Evolutionary conservation across 2,888 invertebrate genomes (phyloP).

Genomic region (Orthonevra nobilis): DNA sequence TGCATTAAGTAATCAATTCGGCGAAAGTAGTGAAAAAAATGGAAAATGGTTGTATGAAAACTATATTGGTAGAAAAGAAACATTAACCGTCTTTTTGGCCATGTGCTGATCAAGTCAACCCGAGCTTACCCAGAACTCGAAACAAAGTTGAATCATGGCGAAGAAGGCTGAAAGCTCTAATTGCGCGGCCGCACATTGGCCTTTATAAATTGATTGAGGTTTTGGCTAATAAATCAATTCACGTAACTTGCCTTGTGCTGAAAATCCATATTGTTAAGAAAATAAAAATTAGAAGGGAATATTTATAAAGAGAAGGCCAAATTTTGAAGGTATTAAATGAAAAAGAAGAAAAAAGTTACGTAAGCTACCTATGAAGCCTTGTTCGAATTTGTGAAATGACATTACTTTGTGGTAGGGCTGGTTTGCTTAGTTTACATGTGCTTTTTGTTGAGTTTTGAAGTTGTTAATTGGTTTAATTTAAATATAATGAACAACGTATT

Average conservation of each 20-base stretch:
- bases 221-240: background rate
- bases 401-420: too few relatives aligned
- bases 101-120: slow-evolving; percentile 5
- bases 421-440: too few relatives aligned
- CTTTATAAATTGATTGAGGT: slow-evolving; percentile 17
- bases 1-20: slow-evolving; percentile 9
- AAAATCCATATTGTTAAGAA: background rate
- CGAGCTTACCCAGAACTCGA: slow-evolving; percentile 24
- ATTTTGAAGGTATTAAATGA: slow-evolving; percentile 1
- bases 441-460: too few relatives aligned
- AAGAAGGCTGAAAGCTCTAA: slow-evolving; percentile 6
- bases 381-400: too few relatives aligned
- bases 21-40: slow-evolving; percentile 4
- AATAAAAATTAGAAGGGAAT: background rate
- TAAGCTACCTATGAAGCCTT: slow-evolving; percentile 1
- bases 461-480: too few relatives aligned
- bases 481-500: too few relatives aligned
- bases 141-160: slow-evolving; percentile 19
- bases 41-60: slow-evolving; percentile 12
- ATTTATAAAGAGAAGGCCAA: background rate
- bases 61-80: background rate
- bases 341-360: slow-evolving; percentile 5
- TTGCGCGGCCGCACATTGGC: slow-evolving; percentile 12
- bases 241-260: background rate
- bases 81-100: slow-evolving; percentile 12